Base-by-base conservation (phyloP, 2,113 vertebrate species). In the Misgurnus mizolepis region DNA sequence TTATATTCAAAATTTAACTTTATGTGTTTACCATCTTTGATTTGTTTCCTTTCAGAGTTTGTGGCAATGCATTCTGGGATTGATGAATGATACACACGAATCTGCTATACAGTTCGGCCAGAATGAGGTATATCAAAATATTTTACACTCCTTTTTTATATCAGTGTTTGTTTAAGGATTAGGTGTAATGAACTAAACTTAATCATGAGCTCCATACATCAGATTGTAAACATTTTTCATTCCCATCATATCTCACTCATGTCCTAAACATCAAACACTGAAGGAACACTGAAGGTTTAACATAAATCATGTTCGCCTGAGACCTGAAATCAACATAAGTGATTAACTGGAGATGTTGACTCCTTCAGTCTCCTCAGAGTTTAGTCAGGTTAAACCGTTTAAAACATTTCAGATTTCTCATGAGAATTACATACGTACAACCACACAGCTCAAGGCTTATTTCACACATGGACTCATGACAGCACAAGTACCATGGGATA, bases 291-390 rank as follows among this genome's bases (percentile, higher is more conserved):
- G 17, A 17, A 8, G 41, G 69, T 72, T 17, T 5, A 4, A 7
- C 53, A 41, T 72, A 72, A 72, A 72, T 72, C 69, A 41, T 1
- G 15, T 34, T 72, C 69, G 41, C 15, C 69, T 41, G 50, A 58
- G 50, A 34, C 6, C 69, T 58, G 69, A 53, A 72, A 72, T 72
- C 69, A 72, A 72, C 53, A 72, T 72, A 18, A 72, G 69, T 1
- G 69, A 72, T 72, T 56, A 14, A 34, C 69, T 39, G 27, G 17
- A 70, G 53, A 72, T 12, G 56, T 34, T 18, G 69, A 72, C 53
- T 41, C 15, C 9, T 72, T 39, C 55, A 7, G 34, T 41, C 17
- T 72, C 69, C 69, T 56, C 69, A 0, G 69, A 53, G 69, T 72
- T 58, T 58, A 58, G 50, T n/a, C 15, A 10, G 69, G 69, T 53